Evolutionary conservation across 1,140 invertebrate species (phyloP), one percentile per base, ranked within the genome.

Genomic region (Tetranychus cinnabarinus): DNA sequence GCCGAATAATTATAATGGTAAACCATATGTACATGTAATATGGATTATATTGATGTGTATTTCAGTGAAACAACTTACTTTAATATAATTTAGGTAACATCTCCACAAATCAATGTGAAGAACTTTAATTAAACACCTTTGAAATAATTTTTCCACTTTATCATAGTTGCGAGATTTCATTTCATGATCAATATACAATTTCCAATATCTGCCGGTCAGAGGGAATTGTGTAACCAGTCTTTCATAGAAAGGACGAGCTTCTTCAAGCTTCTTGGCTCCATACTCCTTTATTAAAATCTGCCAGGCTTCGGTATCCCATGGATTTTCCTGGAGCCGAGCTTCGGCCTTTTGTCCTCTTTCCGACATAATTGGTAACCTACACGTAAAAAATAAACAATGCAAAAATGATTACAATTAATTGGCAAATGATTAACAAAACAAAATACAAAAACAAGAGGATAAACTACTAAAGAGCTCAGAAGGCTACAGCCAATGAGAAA

Each of bases 61-160:
- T n/a, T 31, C 23, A 52, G n/a, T 52, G 10, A 42, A 42, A 37
- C 1, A 31, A 48, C 55, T 62, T 47, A 63, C 62, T 77, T 93
- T 93, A 13, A 99, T 90, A 75, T 99, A 99, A 67, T 84, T 85
- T 46, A 99, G 78, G 73, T 99, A 99, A 15, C 92, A 79, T 72
- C 93, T 88, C 95, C 95, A 99, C 58, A 99, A 76, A 72, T 99
- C 95, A 66, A 99, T 97, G 76, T 97, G 96, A 47, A 97, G 80
- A 8, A 75, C 72, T 79, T 97, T 96, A 73, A 96, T 90, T 31
- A 99, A 80, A 75, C 92, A 97, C 65, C 92, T 77, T 78, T 95
- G 89, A 76, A 99, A 98, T 62, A 99, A 78, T 86, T 95, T 92
- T 82, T 97, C 93, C 39, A 97, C 93, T 74, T 84, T 86, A 74